Conservation (phyloP, 2,113 vertebrate genomes). For the Onychostruthus taczanowskii region DNA sequence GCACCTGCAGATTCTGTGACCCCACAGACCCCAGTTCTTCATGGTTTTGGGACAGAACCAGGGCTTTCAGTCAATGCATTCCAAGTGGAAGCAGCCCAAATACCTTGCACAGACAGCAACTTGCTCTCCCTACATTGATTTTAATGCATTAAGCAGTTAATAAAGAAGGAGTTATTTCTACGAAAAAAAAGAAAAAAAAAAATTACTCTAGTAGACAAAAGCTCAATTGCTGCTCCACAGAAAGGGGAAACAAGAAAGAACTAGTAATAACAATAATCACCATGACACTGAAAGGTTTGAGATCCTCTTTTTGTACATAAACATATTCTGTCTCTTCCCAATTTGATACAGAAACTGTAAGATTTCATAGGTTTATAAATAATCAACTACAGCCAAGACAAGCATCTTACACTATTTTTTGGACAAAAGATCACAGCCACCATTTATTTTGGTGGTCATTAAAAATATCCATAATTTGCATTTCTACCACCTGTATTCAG, state of each 20-base stretch:
- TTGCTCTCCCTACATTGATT: not conserved
- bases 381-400: not conserved
- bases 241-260: not conserved
- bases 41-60: not conserved
- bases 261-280: not conserved
- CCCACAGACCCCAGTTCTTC: not conserved
- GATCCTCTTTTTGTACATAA: not conserved
- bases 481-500: not conserved
- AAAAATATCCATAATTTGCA: not conserved
- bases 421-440: not conserved
- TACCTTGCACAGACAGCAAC: not conserved
- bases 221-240: not conserved
- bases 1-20: not conserved
- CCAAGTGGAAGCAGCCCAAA: not conserved
- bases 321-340: not conserved
- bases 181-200: not conserved
- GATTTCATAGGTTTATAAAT: not conserved
- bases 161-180: not conserved
- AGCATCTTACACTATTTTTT: not conserved
- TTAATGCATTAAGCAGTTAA: not conserved
- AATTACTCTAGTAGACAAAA: not conserved
- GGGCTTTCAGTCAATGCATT: not conserved
- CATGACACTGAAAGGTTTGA: not conserved
- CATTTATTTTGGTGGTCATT: not conserved
- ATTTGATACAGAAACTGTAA: not conserved